Base-by-base conservation (phyloP, 2,888 invertebrate species). In the Zelleria hepariella region DNA sequence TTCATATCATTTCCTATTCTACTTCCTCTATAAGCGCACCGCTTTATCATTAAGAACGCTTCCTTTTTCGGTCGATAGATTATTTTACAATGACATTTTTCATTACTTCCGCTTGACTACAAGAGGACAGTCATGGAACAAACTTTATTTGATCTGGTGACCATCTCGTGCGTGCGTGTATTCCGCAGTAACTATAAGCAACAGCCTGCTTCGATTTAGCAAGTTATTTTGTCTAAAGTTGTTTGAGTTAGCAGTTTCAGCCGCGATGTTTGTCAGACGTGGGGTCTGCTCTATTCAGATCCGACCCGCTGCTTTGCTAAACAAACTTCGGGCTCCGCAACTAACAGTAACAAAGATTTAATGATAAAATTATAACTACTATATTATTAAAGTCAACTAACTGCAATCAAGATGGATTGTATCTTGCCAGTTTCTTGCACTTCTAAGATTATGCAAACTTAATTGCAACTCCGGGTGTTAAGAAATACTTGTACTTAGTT, bases 141-240 rank as follows among this genome's bases (percentile, higher is more conserved):
- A 2, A 42, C 1, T 32, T 7, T 32, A 15, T 10, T 42, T 2
- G 10, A 15, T 4, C 32, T 42, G 15, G 4, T 42, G 15, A n/a
- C 15, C 15, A 42, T 42, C 4, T 15, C 15, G 10, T 15, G 6
- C 2, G 32, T 42, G 32, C 15, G 32, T 10, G 7, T 32, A 32
- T 10, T 42, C 32, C 32, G 7, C 42, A 56, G 32, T 56, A 56
- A 56, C 27, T 56, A n/a, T n/a, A 42, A 57, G 72, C 73, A 75
- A 71, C 78, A 75, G 77, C 67, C 71, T 77, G 73, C 73, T 74
- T 72, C 74, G 77, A n/a, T 49, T 6, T 73, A 76, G 75, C 80
- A 85, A 86, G 79, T 85, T 86, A 84, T 86, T 86, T 86, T 84
- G 75, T 78, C 77, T 83, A 80, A 86, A 85, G 73, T 86, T 86